Percentiles rank a stretch among this genome's conserved stretches.
Conservation (phyloP, 64 coral and sea anemone genomes). For the Orbicella faveolata region DNA sequence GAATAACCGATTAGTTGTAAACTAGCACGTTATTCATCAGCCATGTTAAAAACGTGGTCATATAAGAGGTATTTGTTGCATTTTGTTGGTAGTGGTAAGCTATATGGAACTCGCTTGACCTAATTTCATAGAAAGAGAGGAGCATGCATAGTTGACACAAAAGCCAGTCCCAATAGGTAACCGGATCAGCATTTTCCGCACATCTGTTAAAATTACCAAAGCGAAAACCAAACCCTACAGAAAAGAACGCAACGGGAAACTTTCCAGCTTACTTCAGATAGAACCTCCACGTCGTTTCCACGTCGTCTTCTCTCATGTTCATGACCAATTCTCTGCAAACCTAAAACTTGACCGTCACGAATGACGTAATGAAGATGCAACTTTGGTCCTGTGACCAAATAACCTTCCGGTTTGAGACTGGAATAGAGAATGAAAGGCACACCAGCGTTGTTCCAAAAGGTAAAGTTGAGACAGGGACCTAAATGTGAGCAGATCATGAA, state of each 20-base stretch:
- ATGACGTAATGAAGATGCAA: constrained; percentile 54
- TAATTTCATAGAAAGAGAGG: too few species aligned
- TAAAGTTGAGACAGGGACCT: constrained; percentile 11
- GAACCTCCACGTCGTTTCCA: neutral
- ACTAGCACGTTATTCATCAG: too few species aligned
- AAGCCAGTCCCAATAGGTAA: too few species aligned
- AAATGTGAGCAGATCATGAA: neutral
- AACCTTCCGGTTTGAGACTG: constrained; percentile 77
- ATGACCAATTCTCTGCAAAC: neutral
- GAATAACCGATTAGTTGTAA: too few species aligned
- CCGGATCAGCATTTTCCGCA: too few species aligned
- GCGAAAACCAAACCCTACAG: too few species aligned
- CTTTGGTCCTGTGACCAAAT: constrained; percentile 54
- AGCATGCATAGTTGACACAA: too few species aligned
- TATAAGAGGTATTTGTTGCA: too few species aligned
- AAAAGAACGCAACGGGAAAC: neutral
- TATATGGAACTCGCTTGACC: too few species aligned
- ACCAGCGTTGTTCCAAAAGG: constrained; percentile 60
- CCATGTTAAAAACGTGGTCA: too few species aligned
- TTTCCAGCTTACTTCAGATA: neutral
- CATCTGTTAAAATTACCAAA: too few species aligned
- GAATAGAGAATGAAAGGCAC: constrained; percentile 65
- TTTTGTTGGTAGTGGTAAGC: too few species aligned
- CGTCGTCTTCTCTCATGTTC: neutral
- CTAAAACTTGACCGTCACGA: neutral